Conservation (phyloP, 2,797 vertebrate species). For the Urocyon cinereoargenteus region DNA sequence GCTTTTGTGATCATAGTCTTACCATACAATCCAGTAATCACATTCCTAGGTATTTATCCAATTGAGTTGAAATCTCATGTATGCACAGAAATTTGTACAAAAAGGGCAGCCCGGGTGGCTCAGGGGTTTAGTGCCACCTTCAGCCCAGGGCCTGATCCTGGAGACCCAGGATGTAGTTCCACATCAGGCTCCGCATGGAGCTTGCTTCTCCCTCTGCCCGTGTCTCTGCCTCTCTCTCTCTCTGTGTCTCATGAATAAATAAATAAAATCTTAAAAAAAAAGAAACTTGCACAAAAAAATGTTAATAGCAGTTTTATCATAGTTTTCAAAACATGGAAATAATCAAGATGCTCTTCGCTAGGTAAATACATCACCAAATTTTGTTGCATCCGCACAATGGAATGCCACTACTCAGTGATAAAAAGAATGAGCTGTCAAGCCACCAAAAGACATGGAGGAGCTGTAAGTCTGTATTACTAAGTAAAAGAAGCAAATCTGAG, state of each 20-base stretch:
- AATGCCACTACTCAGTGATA: background rate
- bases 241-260: too few species aligned
- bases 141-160: too few species aligned
- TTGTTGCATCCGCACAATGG: fast-evolving
- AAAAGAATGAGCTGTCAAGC: background rate
- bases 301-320: background rate
- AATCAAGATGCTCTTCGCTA: background rate
- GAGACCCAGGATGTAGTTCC: too few species aligned
- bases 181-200: too few species aligned
- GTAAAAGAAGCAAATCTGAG: background rate
- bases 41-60: background rate
- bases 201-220: too few species aligned
- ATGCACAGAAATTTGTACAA: background rate
- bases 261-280: too few species aligned
- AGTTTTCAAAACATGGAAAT: background rate
- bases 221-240: too few species aligned
- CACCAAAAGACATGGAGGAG: background rate
- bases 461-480: background rate
- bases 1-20: background rate
- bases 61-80: background rate
- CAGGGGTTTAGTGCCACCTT: too few species aligned
- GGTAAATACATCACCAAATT: background rate
- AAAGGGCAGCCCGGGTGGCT: too few species aligned
- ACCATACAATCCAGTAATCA: background rate
- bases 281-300: background rate